Evolutionary conservation across 2,888 invertebrate genomes (phyloP).

Genomic region (Dorcus parallelipipedus): DNA sequence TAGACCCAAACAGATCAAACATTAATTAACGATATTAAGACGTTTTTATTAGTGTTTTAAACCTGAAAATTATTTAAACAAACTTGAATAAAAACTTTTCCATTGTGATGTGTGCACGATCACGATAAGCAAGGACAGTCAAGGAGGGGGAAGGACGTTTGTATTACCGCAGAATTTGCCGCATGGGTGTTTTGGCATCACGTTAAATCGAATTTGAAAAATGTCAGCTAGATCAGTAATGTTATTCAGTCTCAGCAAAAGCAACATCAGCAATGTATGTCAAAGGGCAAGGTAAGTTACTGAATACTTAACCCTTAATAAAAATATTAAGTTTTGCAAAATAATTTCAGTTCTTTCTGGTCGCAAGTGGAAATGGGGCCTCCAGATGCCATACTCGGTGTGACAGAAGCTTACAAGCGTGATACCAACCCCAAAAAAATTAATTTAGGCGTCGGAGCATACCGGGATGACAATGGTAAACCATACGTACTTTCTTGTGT

Average conservation of each 20-base stretch:
- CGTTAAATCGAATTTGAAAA: slow-evolving; percentile 2
- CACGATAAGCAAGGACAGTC: neutral
- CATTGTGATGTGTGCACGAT: neutral
- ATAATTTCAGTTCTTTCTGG: slow-evolving; percentile 73
- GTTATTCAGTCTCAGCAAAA: slow-evolving; percentile 22
- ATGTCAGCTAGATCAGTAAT: slow-evolving; percentile 27
- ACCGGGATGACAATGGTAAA: slow-evolving; percentile 96
- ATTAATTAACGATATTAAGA: too few species aligned
- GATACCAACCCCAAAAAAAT: slow-evolving; percentile 92
- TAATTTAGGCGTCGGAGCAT: slow-evolving; percentile 95
- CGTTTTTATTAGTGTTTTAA: too few species aligned
- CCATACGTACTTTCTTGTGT: slow-evolving; percentile 93
- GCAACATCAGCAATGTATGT: slow-evolving; percentile 17
- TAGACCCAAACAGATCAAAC: too few species aligned
- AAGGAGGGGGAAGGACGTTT: neutral
- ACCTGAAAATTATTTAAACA: neutral
- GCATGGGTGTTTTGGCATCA: neutral
- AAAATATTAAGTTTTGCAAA: neutral
- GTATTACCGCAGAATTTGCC: neutral
- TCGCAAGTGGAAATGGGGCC: slow-evolving; percentile 92
- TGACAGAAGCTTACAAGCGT: slow-evolving; percentile 92
- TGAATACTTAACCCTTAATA: neutral
- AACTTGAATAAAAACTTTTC: neutral
- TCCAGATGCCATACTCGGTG: slow-evolving; percentile 96
- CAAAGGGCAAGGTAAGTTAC: slow-evolving; percentile 25